Evolutionary conservation across 2,888 invertebrate genomes (phyloP).

Genomic region (Eupithecia subfuscata): DNA sequence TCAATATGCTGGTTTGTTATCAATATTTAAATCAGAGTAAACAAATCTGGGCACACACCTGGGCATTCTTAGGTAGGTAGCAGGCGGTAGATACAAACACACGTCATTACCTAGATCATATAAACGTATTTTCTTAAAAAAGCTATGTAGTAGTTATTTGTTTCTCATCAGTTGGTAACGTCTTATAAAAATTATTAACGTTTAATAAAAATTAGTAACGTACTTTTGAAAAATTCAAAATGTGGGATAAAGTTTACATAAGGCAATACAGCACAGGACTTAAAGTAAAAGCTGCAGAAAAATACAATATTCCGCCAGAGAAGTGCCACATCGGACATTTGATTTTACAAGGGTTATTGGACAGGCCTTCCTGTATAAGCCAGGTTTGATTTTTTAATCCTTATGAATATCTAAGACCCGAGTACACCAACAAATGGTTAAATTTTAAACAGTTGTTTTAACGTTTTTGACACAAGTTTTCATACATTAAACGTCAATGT

Average conservation of each 20-base stretch:
- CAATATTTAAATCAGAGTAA: not conserved
- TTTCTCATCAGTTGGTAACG: not conserved
- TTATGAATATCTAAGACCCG: not conserved
- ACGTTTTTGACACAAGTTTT: too few species aligned
- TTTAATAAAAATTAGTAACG: not conserved
- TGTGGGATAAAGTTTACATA: constrained; percentile 50
- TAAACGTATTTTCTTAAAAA: not conserved
- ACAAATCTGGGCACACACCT: not conserved
- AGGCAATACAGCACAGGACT: constrained; percentile 47
- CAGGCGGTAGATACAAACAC: not conserved
- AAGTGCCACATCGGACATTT: constrained; percentile 61
- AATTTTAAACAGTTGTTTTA: too few species aligned
- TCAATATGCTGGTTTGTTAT: not conserved
- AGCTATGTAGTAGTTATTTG: not conserved
- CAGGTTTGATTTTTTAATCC: constrained; percentile 48
- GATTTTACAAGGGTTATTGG: constrained; percentile 54
- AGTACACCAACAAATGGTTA: too few species aligned
- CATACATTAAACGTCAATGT: too few species aligned
- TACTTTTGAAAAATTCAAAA: constrained; percentile 30
- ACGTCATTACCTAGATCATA: not conserved
- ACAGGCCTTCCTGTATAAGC: constrained; percentile 48
- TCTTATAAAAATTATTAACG: not conserved
- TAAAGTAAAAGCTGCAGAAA: constrained; percentile 52
- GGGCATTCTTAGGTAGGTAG: not conserved
- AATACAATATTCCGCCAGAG: constrained; percentile 51